Base-by-base conservation (phyloP, 2,888 invertebrate genomes). In the Micoletzkya japonica region DNA sequence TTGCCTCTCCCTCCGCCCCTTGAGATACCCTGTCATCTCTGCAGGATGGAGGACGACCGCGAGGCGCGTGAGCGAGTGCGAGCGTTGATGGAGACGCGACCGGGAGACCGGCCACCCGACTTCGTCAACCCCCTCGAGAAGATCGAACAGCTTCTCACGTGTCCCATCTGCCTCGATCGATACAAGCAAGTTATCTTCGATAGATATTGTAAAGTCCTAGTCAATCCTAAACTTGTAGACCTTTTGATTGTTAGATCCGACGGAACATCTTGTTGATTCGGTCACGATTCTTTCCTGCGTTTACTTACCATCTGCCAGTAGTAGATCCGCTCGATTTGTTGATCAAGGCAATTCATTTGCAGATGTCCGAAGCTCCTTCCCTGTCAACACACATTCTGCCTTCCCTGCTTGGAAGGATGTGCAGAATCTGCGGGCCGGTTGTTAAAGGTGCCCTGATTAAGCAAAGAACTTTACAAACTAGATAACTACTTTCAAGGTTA, bases 331-430 rank as follows among this genome's bases (percentile, higher is more conserved):
- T n/a, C n/a, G n/a, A n/a, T n/a, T n/a, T n/a, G n/a, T n/a, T n/a
- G n/a, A n/a, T n/a, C n/a, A n/a, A n/a, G n/a, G n/a, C n/a, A n/a
- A n/a, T n/a, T n/a, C n/a, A n/a, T 30, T 76, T 82, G 50, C 73
- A 85, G 85, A 71, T 76, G 77, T 61, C 98, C 98, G n/a, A 97
- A 96, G 89, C 90, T 98, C 86, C 88, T 98, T 20, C 83, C 84
- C n/a, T 84, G 84, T 66, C 97, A 98, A 89, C 98, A 98, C 90
- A 96, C 96, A 84, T 97, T 94, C 88, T 98, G 98, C 92, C 94
- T 95, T 86, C 96, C 97, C 69, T 98, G 98, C 88, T 92, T 98
- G 91, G 95, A 96, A 88, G 79, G 79, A 54, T 84, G 82, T 58
- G 84, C 81, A 10, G 84, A 84, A 58, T 68, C 68, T 26, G 57